Conservation (phyloP, 2,797 vertebrate genomes). For the Craterocephalus amniculus region DNA sequence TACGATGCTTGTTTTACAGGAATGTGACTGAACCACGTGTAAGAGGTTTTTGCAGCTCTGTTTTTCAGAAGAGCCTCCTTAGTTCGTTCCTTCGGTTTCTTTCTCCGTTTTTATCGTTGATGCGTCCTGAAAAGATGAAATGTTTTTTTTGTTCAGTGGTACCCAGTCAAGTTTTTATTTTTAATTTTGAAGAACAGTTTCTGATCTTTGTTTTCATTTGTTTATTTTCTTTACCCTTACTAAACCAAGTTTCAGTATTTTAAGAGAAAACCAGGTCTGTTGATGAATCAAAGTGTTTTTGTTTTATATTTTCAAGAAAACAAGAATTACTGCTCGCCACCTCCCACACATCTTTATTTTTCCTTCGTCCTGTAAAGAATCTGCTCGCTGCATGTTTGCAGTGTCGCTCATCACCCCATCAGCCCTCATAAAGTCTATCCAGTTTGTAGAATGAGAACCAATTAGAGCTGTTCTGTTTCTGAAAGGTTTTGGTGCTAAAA, state of each 20-base stretch:
- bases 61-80: slow-evolving; percentile 42
- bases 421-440: too few species aligned
- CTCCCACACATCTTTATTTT: not conserved
- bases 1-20: slow-evolving; percentile 54
- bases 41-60: slow-evolving; percentile 52
- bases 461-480: not conserved
- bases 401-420: too few species aligned
- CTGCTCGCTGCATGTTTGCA: too few species aligned
- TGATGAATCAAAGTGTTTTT: slow-evolving; percentile 28
- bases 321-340: slow-evolving; percentile 1
- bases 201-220: slow-evolving; percentile 18
- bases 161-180: slow-evolving; percentile 26
- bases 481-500: slow-evolving; percentile 2
- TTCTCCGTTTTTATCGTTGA: slow-evolving; percentile 53
- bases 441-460: too few species aligned
- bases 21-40: slow-evolving; percentile 68
- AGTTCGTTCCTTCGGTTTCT: slow-evolving; percentile 36
- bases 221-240: slow-evolving; percentile 52
- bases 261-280: slow-evolving; percentile 25
- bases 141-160: slow-evolving; percentile 43
- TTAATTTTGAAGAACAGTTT: slow-evolving; percentile 43
- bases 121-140: slow-evolving; percentile 25
- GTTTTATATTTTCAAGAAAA: slow-evolving; percentile 9
- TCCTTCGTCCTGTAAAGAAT: too few species aligned
- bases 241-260: slow-evolving; percentile 62